Evolutionary conservation across 2,888 invertebrate genomes (phyloP), one percentile per base, ranked within the genome.

Genomic region (Mesorhabditis belari): DNA sequence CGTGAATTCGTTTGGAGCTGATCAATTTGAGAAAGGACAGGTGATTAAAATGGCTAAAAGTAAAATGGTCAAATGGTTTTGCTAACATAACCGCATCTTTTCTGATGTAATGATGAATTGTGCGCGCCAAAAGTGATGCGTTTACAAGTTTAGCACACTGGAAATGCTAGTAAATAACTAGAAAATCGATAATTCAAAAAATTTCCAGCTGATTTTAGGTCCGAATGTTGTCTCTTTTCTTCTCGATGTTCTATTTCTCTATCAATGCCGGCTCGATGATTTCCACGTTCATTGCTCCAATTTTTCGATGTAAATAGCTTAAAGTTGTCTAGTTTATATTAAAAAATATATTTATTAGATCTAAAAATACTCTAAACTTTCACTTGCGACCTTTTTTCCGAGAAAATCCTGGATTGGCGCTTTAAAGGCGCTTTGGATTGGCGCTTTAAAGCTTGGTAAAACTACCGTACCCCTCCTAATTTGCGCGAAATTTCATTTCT

Each of bases 231-330:
- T 87, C 88, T n/a, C 87, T 87, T 63, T 95, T 91, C 84, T 95
- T 95, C 84, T 93, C 93, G 0, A 84, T 93, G 3, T 95, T 94
- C 82, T 95, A 95, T 84, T 91, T 94, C 80, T 85, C 92, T 55
- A 94, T 95, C 79, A 95, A 94, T 82, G 79, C 84, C 44, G 94
- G 94, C 17, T 91, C 91, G 71, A 86, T 92, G 66, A 86, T 94
- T 60, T 92, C 93, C 0, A 92, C 90, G 0, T 87, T 90, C 69
- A 79, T 94, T 2, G 92, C 93, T 0, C 95, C 95, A 0, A 86
- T 92, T 57, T 83, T 95, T 21, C 87, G 94, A 77, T 88, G 84
- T 84, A 25, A 51, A 55, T 61, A 17, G 25, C 4, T 23, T 29
- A n/a, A 5, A 0, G 57, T 61, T 19, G 25, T 4, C 21, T 29